Base-by-base conservation (phyloP, 23 tunicate genomes). In the Ciona savignyi region DNA sequence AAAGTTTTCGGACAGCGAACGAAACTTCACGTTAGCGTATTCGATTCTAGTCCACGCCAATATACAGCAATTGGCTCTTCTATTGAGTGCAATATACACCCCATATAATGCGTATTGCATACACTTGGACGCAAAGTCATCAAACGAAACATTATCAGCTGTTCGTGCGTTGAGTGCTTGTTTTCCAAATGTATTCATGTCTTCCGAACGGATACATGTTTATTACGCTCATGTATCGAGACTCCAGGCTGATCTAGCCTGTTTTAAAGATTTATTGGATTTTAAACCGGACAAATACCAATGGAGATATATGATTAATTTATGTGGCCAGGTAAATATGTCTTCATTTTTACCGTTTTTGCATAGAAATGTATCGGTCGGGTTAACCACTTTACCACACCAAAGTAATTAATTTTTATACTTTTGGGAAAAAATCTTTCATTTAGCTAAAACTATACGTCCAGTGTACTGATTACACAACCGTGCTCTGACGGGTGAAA, bases 281-380 rank as follows among this genome's bases (percentile, higher is more conserved):
- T 42, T 42, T 42, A 9, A 42, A 15, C 56, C 24, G 0, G 4
- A 31, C 0, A 56, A 65, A 15, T 25, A 76, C 4, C 28, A 81
- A 21, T 88, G 96, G 96, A 82, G 67, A 23, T 78, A 88, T 62
- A 33, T 78, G 28, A 83, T 88, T 49, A 88, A 88, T 65, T 60
- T 88, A n/a, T 82, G 96, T 63, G 86, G 83, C 0, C 96, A 88
- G 84, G 96, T 82, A 60, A 29, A 34, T 49, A 3, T 29, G 30
- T 24, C 24, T 61, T 24, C n/a, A n/a, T n/a, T n/a, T n/a, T n/a
- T n/a, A n/a, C n/a, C n/a, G n/a, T n/a, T n/a, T n/a, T n/a, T n/a
- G n/a, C n/a, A n/a, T n/a, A n/a, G n/a, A n/a, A n/a, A n/a, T n/a
- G n/a, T n/a, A n/a, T n/a, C n/a, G n/a, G n/a, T n/a, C n/a, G n/a